phyloP scores from a whole-genome alignment of 2,888 invertebrate species.

The Netelia melanura region DNA sequence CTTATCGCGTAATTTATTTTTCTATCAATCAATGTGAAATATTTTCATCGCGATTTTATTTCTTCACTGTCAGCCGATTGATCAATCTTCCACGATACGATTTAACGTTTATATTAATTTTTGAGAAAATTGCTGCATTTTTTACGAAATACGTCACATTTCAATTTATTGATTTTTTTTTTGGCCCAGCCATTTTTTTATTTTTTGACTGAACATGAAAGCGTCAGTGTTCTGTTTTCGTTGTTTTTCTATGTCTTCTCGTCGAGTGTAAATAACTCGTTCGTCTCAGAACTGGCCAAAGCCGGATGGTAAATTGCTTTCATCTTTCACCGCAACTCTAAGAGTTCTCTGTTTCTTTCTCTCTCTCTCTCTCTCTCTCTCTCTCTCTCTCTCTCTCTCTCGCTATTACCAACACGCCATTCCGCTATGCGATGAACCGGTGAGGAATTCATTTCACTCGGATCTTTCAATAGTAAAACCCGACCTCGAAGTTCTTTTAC shows the following conservation, averaged over 20 bases:
- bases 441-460: conserved; percentile 1
- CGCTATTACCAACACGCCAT: not conserved
- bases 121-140: not conserved
- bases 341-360: not conserved
- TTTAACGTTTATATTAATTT: not conserved
- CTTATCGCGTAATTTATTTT: too few relatives aligned
- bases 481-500: conserved; percentile 11
- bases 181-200: not conserved
- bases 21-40: not conserved
- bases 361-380: not conserved
- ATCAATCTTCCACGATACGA: not conserved
- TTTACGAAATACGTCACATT: not conserved
- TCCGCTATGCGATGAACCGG: not conserved
- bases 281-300: conserved; percentile 16
- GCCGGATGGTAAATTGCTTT: conserved; percentile 44
- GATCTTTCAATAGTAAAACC: not conserved
- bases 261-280: not conserved
- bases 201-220: too few relatives aligned
- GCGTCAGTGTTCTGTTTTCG: not conserved
- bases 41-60: not conserved
- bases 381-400: not conserved
- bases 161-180: not conserved
- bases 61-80: not conserved
- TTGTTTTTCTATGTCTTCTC: not conserved
- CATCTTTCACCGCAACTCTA: conserved; percentile 16